Evolutionary conservation across 2,797 vertebrate species (phyloP).

Genomic region (Typhlichthys subterraneus): DNA sequence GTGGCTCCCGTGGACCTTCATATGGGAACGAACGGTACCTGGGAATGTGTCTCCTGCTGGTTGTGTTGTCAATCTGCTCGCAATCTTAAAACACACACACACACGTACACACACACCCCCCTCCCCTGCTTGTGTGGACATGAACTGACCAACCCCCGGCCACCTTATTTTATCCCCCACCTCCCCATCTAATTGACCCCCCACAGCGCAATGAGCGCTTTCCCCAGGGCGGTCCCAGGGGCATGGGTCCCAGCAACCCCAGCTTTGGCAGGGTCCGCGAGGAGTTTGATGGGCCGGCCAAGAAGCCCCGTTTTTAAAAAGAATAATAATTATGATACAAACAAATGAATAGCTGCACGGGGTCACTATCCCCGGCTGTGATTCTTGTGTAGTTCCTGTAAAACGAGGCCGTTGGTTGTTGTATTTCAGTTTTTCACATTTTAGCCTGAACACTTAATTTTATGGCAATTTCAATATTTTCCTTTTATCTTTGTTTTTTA

Average conservation of each 20-base stretch:
- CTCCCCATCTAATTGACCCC: conserved; percentile 58
- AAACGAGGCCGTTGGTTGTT: conserved; percentile 64
- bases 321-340: conserved; percentile 31
- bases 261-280: conserved; percentile 97
- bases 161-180: conserved; percentile 63
- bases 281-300: conserved; percentile 97
- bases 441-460: conserved; percentile 86
- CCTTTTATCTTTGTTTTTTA: conserved; percentile 74
- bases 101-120: conserved; percentile 39
- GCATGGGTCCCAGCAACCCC: conserved; percentile 85
- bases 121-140: conserved; percentile 65
- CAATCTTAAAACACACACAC: conserved; percentile 52
- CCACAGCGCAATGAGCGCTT: conserved; percentile 97
- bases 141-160: conserved; percentile 72
- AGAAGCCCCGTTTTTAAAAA: conserved; percentile 96
- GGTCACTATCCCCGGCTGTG: conserved; percentile 59
- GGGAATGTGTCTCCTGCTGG: conserved; percentile 84
- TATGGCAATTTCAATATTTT: conserved; percentile 71
- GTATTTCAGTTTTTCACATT: conserved; percentile 89
- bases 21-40: conserved; percentile 99
- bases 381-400: conserved; percentile 70
- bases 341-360: conserved; percentile 25
- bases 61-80: conserved; percentile 71
- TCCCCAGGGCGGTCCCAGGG: conserved; percentile 91
- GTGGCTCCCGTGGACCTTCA: conserved; percentile 99